Conservation (phyloP, 2,797 vertebrate genomes). For the Malurus splendens region DNA sequence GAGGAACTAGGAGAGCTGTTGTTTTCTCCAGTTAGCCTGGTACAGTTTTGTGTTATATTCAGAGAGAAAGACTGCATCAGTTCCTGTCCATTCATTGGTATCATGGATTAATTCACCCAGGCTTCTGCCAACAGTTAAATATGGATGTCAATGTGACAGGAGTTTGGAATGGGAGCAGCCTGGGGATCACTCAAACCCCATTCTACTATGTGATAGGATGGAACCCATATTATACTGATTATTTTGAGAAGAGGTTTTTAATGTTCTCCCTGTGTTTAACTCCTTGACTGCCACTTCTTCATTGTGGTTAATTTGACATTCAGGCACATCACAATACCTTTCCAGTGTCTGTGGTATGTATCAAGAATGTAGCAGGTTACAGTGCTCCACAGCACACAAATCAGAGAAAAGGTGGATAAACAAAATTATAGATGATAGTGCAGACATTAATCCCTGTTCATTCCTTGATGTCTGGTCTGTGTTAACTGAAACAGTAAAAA, state of each 20-base stretch:
- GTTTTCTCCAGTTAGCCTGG: neutral
- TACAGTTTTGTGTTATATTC: neutral
- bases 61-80: neutral
- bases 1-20: neutral
- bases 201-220: neutral
- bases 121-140: neutral
- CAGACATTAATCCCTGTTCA: neutral
- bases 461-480: neutral
- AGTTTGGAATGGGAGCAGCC: neutral
- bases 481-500: neutral
- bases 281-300: neutral
- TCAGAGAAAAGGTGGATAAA: neutral
- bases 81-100: neutral
- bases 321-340: neutral
- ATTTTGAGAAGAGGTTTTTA: neutral
- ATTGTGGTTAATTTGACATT: neutral
- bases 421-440: neutral
- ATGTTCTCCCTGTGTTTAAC: neutral
- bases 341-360: neutral
- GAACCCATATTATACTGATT: neutral
- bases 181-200: neutral
- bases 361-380: neutral
- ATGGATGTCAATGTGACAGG: fast-evolving
- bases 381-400: neutral
- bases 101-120: neutral